Evolutionary conservation across 2,797 vertebrate genomes (phyloP), one percentile per base, ranked within the genome.

Genomic region (Labeo calbasu): DNA sequence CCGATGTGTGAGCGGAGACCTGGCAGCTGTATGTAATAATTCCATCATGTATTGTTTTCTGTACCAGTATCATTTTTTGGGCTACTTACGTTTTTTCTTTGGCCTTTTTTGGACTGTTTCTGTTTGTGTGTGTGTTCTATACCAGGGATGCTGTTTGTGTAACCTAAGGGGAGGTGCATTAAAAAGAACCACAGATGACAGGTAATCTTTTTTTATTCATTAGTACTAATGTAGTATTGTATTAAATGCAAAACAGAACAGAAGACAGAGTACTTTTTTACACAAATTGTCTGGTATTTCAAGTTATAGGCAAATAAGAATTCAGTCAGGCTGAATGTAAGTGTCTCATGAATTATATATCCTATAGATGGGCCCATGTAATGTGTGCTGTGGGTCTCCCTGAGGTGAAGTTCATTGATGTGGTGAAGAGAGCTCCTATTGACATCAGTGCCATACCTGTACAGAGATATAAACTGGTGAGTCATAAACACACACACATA

Each of bases 121-220:
- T 82, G 1, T 86, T 2, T 80, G 13, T 70, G 14, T 84, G 8
- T 76, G 3, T 81, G 76, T 84, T 66, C 76, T 66, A 7, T 66
- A 53, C 46, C 88, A 98, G 97, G 97, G 98, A 89, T 99, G 98
- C 91, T 97, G 97, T 92, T 96, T 99, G 17, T 99, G 98, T 94
- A 99, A 96, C 93, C 95, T 99, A 91, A 94, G 98, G 95, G 98
- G 98, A 69, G 98, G 98, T 78, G 98, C 98, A n/a, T 95, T 99
- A 86, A 99, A 99, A 92, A 94, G 95, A 94, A 99, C 98, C 69
- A 96, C 95, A 79, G 96, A 98, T 71, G 92, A 96, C 90, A 97
- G 95, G 98, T 98, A 94, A 97, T 95, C 81, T 19, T 11, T 15
- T 36, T 10, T 59, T 50, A 53, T 72, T 72, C 25, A 11, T 77